A percentile compares a stretch with the other conserved stretches of the same genome.
phyloP scores from a whole-genome alignment of 2,888 invertebrate genomes.

The Muscina levida region DNA sequence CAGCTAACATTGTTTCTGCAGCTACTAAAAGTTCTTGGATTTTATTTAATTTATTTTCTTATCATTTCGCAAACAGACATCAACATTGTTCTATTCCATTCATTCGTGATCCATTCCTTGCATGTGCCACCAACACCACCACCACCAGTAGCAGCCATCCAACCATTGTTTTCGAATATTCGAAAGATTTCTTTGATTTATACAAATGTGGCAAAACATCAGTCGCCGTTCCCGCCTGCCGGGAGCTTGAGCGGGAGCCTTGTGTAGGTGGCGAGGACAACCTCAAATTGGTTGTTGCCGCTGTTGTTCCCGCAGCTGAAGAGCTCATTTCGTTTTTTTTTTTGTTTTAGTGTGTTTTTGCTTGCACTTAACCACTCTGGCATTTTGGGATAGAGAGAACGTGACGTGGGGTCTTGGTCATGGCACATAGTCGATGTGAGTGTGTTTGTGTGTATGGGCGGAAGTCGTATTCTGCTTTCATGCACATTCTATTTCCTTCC shows the following conservation, averaged over 20 bases:
- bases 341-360: background rate
- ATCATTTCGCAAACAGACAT: conserved; percentile 42
- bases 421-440: too few species aligned
- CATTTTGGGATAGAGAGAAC: background rate
- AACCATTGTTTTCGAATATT: conserved; percentile 3
- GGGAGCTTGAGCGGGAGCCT: background rate
- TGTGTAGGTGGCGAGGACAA: background rate
- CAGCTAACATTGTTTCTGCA: too few species aligned
- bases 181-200: conserved; percentile 29
- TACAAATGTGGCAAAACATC: conserved; percentile 24
- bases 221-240: background rate
- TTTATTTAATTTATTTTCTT: conserved; percentile 48
- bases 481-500: conserved; percentile 7
- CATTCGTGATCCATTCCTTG: background rate
- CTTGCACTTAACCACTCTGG: background rate
- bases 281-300: background rate
- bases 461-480: background rate
- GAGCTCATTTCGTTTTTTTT: background rate
- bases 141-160: too few species aligned
- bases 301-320: background rate
- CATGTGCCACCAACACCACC: too few species aligned
- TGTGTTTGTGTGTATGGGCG: background rate
- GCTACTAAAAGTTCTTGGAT: too few species aligned
- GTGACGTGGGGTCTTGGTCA: background rate
- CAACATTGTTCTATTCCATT: background rate